Percentiles rank a stretch among this genome's conserved stretches.
Evolutionary conservation across 2,888 invertebrate genomes (phyloP).

Genomic region (Aspidiotus rigidus): DNA sequence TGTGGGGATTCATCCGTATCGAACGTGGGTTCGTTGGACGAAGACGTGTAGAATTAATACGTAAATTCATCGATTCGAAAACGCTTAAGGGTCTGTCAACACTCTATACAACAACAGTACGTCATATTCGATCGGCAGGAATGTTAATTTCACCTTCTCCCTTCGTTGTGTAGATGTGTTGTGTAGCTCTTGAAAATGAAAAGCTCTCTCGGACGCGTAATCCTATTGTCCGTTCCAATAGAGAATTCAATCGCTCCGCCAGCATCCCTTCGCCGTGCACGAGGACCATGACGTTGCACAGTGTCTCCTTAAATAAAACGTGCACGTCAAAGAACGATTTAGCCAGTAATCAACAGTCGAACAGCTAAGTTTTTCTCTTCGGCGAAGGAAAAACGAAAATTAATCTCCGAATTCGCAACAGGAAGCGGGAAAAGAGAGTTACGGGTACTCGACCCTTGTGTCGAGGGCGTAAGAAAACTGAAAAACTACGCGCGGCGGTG

Average conservation of each 20-base stretch:
- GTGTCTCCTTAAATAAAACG: constrained; percentile 3
- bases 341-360: background rate
- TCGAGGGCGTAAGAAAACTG: too few relatives aligned
- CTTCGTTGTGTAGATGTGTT: background rate
- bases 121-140: background rate
- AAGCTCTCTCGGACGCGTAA: constrained; percentile 1
- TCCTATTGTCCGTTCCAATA: constrained; percentile 3
- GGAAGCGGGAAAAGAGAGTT: background rate
- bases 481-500: background rate
- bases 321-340: constrained; percentile 4
- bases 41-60: too few relatives aligned
- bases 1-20: too few relatives aligned
- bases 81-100: background rate
- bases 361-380: background rate
- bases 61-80: background rate
- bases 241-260: background rate
- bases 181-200: constrained; percentile 2
- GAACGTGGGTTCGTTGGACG: too few relatives aligned
- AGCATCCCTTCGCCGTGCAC: background rate
- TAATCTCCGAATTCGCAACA: background rate
- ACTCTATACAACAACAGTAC: background rate
- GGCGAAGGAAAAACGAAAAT: background rate
- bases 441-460: too few relatives aligned
- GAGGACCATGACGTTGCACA: background rate
- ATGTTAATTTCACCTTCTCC: constrained; percentile 4